Evolutionary conservation across 1,140 invertebrate genomes (phyloP).

Genomic region (Goniozus legneri): DNA sequence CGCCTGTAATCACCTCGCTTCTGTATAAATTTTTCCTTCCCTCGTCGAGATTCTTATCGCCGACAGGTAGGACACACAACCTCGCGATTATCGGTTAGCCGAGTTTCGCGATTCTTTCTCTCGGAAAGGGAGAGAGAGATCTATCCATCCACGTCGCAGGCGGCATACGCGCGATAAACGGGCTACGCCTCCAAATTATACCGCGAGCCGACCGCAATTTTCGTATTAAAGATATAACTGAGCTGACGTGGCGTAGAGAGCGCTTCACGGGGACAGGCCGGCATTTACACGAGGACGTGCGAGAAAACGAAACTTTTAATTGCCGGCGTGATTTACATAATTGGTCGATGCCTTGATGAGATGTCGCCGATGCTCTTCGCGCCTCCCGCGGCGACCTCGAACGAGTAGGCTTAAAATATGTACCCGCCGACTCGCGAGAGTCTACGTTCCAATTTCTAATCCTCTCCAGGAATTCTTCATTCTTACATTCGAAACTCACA

Average conservation of each 20-base stretch:
- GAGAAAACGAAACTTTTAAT: slow-evolving; percentile 34
- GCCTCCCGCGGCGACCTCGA: too few species aligned
- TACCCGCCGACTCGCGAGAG: too few species aligned
- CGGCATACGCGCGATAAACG: slow-evolving; percentile 22
- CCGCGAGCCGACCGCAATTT: slow-evolving; percentile 22
- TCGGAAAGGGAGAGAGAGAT: too few species aligned
- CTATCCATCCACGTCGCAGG: too few species aligned
- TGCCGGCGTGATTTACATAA: slow-evolving; percentile 34
- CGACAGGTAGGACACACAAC: background rate
- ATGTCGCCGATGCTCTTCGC: too few species aligned
- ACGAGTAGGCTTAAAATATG: too few species aligned
- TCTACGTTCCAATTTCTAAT: too few species aligned
- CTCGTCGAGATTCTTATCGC: slow-evolving; percentile 7
- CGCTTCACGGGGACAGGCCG: background rate
- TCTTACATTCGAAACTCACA: too few species aligned
- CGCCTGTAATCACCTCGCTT: too few species aligned
- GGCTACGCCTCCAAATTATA: slow-evolving; percentile 25
- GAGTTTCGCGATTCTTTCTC: background rate
- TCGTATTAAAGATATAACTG: slow-evolving; percentile 15
- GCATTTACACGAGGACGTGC: slow-evolving; percentile 5
- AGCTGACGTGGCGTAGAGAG: too few species aligned
- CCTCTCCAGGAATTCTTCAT: too few species aligned
- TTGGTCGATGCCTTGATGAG: slow-evolving; percentile 25
- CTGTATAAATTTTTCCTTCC: too few species aligned
- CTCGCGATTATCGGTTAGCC: slow-evolving; percentile 3